Evolutionary conservation across 2,113 vertebrate genomes (phyloP).

Genomic region (Eptatretus burgeri): DNA sequence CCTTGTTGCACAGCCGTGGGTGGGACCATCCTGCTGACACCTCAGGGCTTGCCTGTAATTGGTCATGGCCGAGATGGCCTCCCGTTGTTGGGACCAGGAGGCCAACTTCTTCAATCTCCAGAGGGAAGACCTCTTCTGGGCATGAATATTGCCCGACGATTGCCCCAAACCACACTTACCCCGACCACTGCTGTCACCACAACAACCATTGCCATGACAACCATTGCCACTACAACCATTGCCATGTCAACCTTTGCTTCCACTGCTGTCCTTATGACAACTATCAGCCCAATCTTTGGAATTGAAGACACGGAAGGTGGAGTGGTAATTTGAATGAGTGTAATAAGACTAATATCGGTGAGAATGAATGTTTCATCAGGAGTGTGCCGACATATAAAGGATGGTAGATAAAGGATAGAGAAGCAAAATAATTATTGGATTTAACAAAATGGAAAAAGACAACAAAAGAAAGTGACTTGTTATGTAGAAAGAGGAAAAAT

Average conservation of each 20-base stretch:
- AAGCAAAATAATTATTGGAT: too few relatives aligned
- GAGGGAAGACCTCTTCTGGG: constrained; percentile 69
- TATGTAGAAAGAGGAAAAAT: too few relatives aligned
- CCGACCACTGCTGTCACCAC: constrained; percentile 22
- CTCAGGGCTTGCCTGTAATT: constrained; percentile 65
- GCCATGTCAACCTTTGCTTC: constrained; percentile 15
- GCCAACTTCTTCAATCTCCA: constrained; percentile 46
- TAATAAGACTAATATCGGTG: too few relatives aligned
- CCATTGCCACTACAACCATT: constrained; percentile 15
- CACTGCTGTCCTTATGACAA: constrained; percentile 17
- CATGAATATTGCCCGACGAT: constrained; percentile 27
- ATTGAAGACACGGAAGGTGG: too few relatives aligned
- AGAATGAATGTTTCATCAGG: too few relatives aligned
- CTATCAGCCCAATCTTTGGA: too few relatives aligned
- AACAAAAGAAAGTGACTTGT: too few relatives aligned
- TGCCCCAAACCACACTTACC: not conserved
- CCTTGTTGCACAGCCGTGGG: constrained; percentile 27
- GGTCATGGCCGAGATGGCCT: constrained; percentile 51
- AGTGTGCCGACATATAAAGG: too few relatives aligned
- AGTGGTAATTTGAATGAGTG: too few relatives aligned
- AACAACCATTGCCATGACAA: constrained; percentile 17
- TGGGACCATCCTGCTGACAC: constrained; percentile 55
- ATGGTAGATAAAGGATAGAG: too few relatives aligned
- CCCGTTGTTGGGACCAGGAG: constrained; percentile 58
- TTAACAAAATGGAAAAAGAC: too few relatives aligned